Conservation (phyloP, 2,797 vertebrate species). For the Gephyroberyx darwinii region DNA sequence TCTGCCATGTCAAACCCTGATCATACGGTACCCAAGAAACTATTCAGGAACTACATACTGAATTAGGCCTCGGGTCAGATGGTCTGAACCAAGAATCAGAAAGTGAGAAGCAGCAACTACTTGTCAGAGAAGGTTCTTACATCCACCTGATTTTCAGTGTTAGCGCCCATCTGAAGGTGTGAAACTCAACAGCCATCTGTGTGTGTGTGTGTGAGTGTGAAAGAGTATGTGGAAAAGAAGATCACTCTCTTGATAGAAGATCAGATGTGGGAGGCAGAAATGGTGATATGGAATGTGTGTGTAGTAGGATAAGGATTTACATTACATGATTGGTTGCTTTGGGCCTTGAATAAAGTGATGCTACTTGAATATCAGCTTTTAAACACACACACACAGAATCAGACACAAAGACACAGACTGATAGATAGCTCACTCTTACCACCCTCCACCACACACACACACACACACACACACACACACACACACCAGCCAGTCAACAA, state of each 20-base stretch:
- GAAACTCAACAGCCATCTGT: too few relatives aligned
- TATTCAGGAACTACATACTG: conserved; percentile 32
- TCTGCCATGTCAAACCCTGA: conserved; percentile 37
- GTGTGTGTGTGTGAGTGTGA: not conserved
- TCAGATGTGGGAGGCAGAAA: conserved; percentile 26
- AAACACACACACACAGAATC: conserved; percentile 15
- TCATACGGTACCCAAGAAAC: conserved; percentile 31
- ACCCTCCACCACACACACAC: conserved; percentile 3
- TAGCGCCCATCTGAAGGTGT: conserved; percentile 10
- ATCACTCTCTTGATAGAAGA: not conserved
- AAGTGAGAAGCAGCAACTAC: conserved; percentile 15
- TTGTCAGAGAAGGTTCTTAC: conserved; percentile 26
- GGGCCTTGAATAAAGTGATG: conserved; percentile 30
- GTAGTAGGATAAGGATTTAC: not conserved
- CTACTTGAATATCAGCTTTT: conserved; percentile 26
- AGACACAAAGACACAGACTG: conserved; percentile 16
- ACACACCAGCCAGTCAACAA: not conserved
- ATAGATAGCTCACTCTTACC: not conserved
- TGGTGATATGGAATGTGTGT: not conserved
- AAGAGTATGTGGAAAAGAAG: not conserved
- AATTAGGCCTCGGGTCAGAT: conserved; percentile 29
- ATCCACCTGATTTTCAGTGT: conserved; percentile 25
- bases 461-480: conserved; percentile 1
- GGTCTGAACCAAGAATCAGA: conserved; percentile 18
- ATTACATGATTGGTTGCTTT: conserved; percentile 17